These are phyloP conservation scores for Morphnarchus princeps DNA, from an alignment of 2,113 vertebrate genomes.

Conservation along the genomic window DNA sequence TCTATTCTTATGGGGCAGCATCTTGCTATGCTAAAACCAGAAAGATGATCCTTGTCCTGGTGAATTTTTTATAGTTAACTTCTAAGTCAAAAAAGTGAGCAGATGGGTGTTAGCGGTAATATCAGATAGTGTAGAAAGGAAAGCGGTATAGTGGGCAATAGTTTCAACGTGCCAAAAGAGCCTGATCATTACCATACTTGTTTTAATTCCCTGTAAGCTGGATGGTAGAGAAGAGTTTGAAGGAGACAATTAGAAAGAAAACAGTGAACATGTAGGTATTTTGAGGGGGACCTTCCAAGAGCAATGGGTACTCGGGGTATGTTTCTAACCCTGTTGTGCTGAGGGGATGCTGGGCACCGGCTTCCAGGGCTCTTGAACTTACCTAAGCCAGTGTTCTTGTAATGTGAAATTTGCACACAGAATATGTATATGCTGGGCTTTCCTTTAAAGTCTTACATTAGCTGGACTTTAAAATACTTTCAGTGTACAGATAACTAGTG, in stretches of 20 bases:
- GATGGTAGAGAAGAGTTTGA: neutral
- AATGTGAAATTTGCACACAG: neutral
- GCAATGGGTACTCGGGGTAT: fast-evolving
- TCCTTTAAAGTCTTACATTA: neutral
- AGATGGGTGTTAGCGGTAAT: neutral
- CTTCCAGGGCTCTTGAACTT: neutral
- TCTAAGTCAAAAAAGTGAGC: neutral
- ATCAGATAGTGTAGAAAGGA: neutral
- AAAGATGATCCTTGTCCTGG: neutral
- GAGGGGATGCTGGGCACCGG: fast-evolving
- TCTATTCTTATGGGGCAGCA: neutral
- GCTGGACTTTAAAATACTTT: neutral
- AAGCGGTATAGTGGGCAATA: neutral
- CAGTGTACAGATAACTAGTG: fast-evolving
- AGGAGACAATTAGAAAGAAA: neutral
- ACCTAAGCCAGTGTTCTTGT: neutral
- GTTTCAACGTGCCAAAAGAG: neutral
- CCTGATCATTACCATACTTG: neutral
- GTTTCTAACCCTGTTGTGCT: neutral
- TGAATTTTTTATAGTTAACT: neutral
- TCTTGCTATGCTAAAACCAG: neutral
- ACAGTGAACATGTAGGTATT: fast-evolving
- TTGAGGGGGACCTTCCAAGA: neutral
- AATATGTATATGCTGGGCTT: neutral
- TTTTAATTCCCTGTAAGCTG: neutral